Base-by-base conservation (phyloP, 2,888 invertebrate species). In the Dynastes hyllus region DNA sequence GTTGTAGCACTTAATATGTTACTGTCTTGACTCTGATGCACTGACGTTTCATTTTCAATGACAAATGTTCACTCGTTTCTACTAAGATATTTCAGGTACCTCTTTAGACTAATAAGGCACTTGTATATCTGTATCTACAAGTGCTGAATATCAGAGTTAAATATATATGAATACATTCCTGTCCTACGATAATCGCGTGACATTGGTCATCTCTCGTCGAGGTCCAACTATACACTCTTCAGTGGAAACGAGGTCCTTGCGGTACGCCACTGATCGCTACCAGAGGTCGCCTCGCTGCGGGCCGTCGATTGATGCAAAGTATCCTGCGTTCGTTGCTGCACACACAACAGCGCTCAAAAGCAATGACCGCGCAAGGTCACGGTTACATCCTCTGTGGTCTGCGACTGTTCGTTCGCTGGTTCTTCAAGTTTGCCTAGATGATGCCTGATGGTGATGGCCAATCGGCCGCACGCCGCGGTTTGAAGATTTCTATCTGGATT, bases 361-460 rank as follows among this genome's bases (percentile, higher is more conserved):
- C 73, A 73, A 73, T 73, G 73, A 73, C 73, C 73, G 58, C 58
- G 73, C 73, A 73, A 73, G 73, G 73, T 73, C 73, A 73, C 73
- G 73, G 73, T 40, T 73, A 73, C 73, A 58, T 73, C 73, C 73
- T 58, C 55, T 32, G 32, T 32, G 13, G 16, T 37, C 32, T 37
- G 32, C 0, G 32, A 5, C 32, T 16, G 5, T 8, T 55, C 55
- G 53, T 27, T 40, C 22, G 67, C 11, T 22, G 32, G 50, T 27
- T 67, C 45, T 45, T 51, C 66, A 16, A 55, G 55, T 55, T 45
- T 45, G 11, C 55, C 55, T n/a, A 55, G 55, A 6, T 13, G 22
- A 45, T 45, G 8, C 8, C 5, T 45, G 11, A 45, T 45, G 45
- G 11, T 11, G 45, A 11, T 45, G 45, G 45, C 11, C 45, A 11